These are phyloP conservation scores for Oikopleura vanhoeffeni DNA, from an alignment of 23 tunicate species.

Conservation along the genomic window DNA sequence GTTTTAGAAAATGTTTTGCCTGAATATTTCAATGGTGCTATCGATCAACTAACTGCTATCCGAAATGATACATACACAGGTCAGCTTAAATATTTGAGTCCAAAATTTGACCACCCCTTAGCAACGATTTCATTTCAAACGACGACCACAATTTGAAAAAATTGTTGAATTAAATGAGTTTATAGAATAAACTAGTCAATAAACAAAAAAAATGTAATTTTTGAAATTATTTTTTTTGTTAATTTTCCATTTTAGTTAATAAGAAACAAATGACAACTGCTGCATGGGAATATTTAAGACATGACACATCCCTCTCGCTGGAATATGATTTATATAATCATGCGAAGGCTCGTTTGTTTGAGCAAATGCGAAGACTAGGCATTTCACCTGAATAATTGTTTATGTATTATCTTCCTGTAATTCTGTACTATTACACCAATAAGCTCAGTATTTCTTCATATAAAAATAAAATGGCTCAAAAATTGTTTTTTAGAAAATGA, in stretches of 20 bases:
- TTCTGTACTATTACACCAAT: background rate
- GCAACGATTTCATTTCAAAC: too few relatives aligned
- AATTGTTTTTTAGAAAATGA: too few relatives aligned
- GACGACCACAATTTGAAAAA: too few relatives aligned
- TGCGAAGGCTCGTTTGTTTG: slow-evolving; percentile 17
- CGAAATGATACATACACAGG: slow-evolving; percentile 45
- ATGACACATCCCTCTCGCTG: slow-evolving; percentile 38
- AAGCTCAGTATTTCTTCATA: too few relatives aligned
- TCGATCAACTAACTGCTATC: slow-evolving; percentile 36
- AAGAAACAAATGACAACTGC: slow-evolving; percentile 32
- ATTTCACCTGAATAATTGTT: background rate
- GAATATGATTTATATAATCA: slow-evolving; percentile 67
- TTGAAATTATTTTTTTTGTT: too few relatives aligned
- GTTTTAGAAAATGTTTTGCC: slow-evolving; percentile 43
- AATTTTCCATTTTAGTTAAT: too few relatives aligned
- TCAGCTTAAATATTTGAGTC: too few relatives aligned
- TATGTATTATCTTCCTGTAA: background rate
- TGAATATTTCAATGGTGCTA: slow-evolving; percentile 20
- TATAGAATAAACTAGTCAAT: too few relatives aligned
- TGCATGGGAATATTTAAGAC: slow-evolving; percentile 28
- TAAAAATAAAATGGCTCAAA: too few relatives aligned
- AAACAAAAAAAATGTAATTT: too few relatives aligned
- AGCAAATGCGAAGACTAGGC: background rate
- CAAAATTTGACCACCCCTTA: too few relatives aligned
- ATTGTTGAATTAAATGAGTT: too few relatives aligned